A percentile compares a stretch with the other conserved stretches of the same genome.
phyloP scores from a whole-genome alignment of 2,113 vertebrate species.

The Etheostoma cragini region DNA sequence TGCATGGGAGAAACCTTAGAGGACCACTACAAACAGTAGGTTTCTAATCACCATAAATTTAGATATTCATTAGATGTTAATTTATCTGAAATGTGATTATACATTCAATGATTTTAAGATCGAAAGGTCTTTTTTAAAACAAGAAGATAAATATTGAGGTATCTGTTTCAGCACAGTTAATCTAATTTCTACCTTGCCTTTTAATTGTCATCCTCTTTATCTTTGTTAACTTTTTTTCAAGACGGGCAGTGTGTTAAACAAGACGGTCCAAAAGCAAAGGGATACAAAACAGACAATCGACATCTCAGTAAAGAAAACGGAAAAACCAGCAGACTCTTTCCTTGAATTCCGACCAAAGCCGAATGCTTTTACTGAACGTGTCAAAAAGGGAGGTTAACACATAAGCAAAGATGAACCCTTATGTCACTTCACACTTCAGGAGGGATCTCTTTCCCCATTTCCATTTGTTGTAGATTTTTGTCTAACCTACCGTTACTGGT shows the following conservation, averaged over 20 bases:
- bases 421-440: constrained; percentile 74
- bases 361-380: constrained; percentile 33
- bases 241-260: constrained; percentile 13
- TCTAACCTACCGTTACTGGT: constrained; percentile 10
- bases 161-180: constrained; percentile 8
- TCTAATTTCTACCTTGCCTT: neutral
- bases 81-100: neutral
- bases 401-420: constrained; percentile 74
- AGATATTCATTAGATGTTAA: neutral
- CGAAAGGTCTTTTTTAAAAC: neutral
- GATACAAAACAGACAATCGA: constrained; percentile 16
- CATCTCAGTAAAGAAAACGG: constrained; percentile 30
- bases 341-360: neutral
- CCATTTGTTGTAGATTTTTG: constrained; percentile 71
- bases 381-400: constrained; percentile 46
- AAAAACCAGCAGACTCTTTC: constrained; percentile 31
- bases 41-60: constrained; percentile 21
- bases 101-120: neutral
- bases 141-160: neutral
- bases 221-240: constrained; percentile 50
- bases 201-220: constrained; percentile 25
- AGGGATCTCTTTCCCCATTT: constrained; percentile 77
- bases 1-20: constrained; percentile 2
- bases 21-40: constrained; percentile 32
- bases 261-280: constrained; percentile 14